These are phyloP conservation scores for Pygocentrus nattereri DNA, from an alignment of 2,797 vertebrate species.

Conservation along the genomic window DNA sequence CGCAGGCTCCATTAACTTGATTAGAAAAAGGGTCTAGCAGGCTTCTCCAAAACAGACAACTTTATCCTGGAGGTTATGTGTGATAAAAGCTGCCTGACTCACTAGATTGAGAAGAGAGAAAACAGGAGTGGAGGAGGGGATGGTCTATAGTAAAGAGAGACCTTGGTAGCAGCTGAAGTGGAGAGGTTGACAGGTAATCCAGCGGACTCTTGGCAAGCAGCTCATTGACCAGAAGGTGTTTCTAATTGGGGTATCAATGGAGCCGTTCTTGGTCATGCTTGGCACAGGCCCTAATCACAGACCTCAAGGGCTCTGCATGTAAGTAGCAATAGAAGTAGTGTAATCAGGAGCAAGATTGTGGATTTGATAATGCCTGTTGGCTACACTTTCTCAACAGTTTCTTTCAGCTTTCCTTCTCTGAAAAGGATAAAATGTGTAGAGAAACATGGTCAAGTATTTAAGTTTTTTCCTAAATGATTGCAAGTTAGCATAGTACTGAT, in stretches of 20 bases:
- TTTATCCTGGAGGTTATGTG: slow-evolving; percentile 87
- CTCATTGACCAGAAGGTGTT: slow-evolving; percentile 80
- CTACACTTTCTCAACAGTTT: not conserved
- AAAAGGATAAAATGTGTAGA: no score
- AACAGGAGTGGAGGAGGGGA: slow-evolving; percentile 41
- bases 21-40: slow-evolving; percentile 80
- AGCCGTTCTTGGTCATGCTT: slow-evolving; percentile 76
- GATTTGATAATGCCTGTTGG: not conserved
- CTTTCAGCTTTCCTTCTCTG: not conserved
- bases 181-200: slow-evolving; percentile 79
- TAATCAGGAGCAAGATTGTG: not conserved
- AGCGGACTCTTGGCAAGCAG: slow-evolving; percentile 77
- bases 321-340: slow-evolving; percentile 28
- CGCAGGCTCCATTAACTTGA: slow-evolving; percentile 92
- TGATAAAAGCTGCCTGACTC: slow-evolving; percentile 79
- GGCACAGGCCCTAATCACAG: slow-evolving; percentile 76
- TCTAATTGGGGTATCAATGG: slow-evolving; percentile 85
- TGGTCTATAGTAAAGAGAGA: slow-evolving; percentile 31
- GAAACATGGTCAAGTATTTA: no score
- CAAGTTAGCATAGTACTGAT: not conserved
- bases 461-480: no score
- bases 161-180: slow-evolving; percentile 26
- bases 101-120: slow-evolving; percentile 66
- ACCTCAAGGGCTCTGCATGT: slow-evolving; percentile 52
- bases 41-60: slow-evolving; percentile 82